Evolutionary conservation across 2,797 vertebrate genomes (phyloP).

Genomic region (Sebastes elongatus): DNA sequence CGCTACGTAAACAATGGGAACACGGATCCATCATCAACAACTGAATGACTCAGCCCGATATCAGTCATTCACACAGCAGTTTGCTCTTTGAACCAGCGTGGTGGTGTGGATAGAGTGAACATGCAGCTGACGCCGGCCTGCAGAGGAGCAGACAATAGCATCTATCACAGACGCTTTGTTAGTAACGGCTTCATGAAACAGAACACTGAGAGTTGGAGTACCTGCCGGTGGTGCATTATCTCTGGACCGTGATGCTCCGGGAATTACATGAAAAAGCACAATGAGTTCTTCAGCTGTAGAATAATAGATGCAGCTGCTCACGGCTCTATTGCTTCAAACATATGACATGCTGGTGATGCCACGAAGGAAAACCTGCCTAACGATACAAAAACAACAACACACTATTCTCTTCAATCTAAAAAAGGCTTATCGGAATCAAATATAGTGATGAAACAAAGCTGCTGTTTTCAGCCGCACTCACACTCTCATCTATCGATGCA

Average conservation of each 20-base stretch:
- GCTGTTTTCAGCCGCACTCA: not conserved
- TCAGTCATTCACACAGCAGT: constrained; percentile 41
- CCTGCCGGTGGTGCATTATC: constrained; percentile 16
- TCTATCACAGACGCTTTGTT: constrained; percentile 33
- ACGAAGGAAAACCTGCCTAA: not conserved
- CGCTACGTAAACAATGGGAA: constrained; percentile 44
- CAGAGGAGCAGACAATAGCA: constrained; percentile 48
- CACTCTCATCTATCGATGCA: not conserved
- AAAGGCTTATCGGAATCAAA: not conserved
- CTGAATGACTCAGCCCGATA: constrained; percentile 50
- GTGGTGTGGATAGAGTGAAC: constrained; percentile 45
- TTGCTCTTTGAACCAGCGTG: constrained; percentile 49
- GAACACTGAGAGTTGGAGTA: constrained; percentile 23
- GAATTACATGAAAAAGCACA: constrained; percentile 13
- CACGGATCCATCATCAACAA: constrained; percentile 55
- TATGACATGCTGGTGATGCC: not conserved
- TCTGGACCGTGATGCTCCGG: not conserved
- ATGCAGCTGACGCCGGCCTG: constrained; percentile 32
- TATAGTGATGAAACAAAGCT: not conserved
- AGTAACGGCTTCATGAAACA: constrained; percentile 25
- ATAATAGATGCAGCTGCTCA: constrained; percentile 17
- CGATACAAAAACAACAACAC: not conserved
- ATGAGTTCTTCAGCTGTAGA: not conserved
- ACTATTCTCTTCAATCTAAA: not conserved
- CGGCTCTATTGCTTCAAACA: not conserved